Evolutionary conservation across 2,888 invertebrate genomes (phyloP), one percentile per base, ranked within the genome.

Genomic region (Chymomyza caudatula): DNA sequence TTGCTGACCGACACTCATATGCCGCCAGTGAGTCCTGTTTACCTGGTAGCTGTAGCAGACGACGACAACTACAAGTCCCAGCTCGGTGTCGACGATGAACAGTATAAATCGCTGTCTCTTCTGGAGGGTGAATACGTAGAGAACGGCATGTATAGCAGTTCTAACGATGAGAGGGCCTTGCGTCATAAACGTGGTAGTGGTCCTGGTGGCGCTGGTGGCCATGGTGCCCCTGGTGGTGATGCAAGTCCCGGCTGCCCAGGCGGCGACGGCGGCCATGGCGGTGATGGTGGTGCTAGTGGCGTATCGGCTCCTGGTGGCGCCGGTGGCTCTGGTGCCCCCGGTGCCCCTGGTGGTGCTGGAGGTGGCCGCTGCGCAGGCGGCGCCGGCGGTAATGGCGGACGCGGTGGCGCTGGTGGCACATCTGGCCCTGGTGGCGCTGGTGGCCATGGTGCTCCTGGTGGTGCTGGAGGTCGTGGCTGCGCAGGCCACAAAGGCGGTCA

Each of bases 171-270:
- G n/a, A n/a, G n/a, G n/a, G n/a, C n/a, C n/a, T n/a, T n/a, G n/a
- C n/a, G n/a, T n/a, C n/a, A n/a, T n/a, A n/a, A n/a, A n/a, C n/a
- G n/a, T 4, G 52, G 25, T 11, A 71, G 65, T 44, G 71, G 52
- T 8, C 66, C 59, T 17, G 73, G 22, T 0, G 67, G 15, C 8
- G 74, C 44, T 5, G 84, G 80, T 0, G 87, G 72, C 0, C 84
- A 60, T 0, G 87, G 83, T 8, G 73, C 73, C n/a, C n/a, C 4
- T n/a, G 80, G 76, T 13, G 87, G 85, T 1, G 63, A 69, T 23
- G 81, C 78, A 13, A 81, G 87, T 11, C 76, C 76, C 19, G 78
- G n/a, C n/a, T n/a, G n/a, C n/a, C n/a, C 74, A 0, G 88, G 87
- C 13, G 75, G 75, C 8, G 42, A 75, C 8, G 68, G 73, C 2